These are phyloP conservation scores for Embidobia sp. DNA, from an alignment of 2,888 invertebrate species.

Conservation along the genomic window DNA sequence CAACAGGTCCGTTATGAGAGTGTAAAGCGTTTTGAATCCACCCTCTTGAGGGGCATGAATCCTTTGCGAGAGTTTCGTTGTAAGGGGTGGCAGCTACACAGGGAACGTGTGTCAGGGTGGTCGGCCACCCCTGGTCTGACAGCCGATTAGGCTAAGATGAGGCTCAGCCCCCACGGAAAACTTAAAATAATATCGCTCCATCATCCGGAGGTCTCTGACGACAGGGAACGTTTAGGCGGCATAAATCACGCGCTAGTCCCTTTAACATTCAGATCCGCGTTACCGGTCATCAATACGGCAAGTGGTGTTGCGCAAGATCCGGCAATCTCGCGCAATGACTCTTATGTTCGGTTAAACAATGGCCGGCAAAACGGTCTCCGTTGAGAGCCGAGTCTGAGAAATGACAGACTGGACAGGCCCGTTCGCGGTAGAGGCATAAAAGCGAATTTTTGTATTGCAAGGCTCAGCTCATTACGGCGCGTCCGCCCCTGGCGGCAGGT, in stretches of 20 bases:
- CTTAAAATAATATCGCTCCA: slow-evolving; percentile 81
- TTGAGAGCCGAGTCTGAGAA: too few relatives aligned
- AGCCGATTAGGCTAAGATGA: slow-evolving; percentile 80
- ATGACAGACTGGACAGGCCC: too few relatives aligned
- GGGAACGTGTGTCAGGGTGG: slow-evolving; percentile 49
- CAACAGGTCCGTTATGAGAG: slow-evolving; percentile 80
- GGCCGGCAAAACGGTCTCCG: too few relatives aligned
- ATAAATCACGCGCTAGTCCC: slow-evolving; percentile 33
- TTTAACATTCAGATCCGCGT: slow-evolving; percentile 43
- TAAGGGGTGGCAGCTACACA: slow-evolving; percentile 74
- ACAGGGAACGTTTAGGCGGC: slow-evolving; percentile 69
- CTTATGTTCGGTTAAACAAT: background rate
- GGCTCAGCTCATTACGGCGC: slow-evolving; percentile 80
- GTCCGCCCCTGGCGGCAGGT: slow-evolving; percentile 80
- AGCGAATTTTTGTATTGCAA: too few relatives aligned
- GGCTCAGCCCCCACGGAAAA: slow-evolving; percentile 79
- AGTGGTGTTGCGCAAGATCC: background rate
- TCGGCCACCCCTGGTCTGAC: slow-evolving; percentile 67
- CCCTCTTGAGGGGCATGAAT: slow-evolving; percentile 78
- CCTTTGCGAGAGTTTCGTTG: slow-evolving; percentile 75
- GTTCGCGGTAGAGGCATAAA: too few relatives aligned
- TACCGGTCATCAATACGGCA: background rate
- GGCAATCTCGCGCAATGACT: slow-evolving; percentile 19
- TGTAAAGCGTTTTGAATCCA: slow-evolving; percentile 81
- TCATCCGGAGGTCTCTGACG: slow-evolving; percentile 77